Conservation (phyloP, 2,797 vertebrate genomes). For the Sebastes cheni region DNA sequence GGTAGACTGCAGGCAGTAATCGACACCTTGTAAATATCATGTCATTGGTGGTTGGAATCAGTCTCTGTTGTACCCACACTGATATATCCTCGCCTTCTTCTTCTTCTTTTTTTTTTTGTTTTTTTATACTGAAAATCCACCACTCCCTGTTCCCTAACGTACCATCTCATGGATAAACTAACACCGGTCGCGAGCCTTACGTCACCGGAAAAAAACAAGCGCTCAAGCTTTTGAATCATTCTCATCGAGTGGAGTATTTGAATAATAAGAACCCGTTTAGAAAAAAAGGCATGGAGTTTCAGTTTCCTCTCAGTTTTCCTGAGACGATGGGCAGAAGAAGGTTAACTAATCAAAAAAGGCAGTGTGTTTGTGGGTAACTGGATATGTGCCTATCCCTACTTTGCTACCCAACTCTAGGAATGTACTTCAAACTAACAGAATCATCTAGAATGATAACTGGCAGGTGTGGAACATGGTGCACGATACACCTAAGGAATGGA, state of each 20-base stretch:
- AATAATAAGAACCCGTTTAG: conserved; percentile 74
- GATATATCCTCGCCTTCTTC: conserved; percentile 56
- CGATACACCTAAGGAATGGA: conserved; percentile 78
- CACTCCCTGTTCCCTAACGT: conserved; percentile 33
- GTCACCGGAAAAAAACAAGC: conserved; percentile 26
- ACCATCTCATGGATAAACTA: conserved; percentile 42
- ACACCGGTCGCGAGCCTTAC: conserved; percentile 38
- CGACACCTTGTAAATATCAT: conserved; percentile 71
- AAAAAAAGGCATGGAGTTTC: conserved; percentile 80
- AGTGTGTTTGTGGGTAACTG: conserved; percentile 77
- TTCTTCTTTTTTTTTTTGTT: conserved; percentile 8
- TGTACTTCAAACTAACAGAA: conserved; percentile 79
- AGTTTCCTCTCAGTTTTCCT: conserved; percentile 80
- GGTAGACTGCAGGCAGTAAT: conserved; percentile 76
- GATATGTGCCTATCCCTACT: conserved; percentile 73
- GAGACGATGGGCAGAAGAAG: conserved; percentile 72
- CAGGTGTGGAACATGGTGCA: conserved; percentile 79
- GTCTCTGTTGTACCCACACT: conserved; percentile 63
- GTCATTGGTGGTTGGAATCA: conserved; percentile 67
- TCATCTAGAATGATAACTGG: conserved; percentile 72
- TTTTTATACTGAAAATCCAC: conserved; percentile 29
- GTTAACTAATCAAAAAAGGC: conserved; percentile 77
- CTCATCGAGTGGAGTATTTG: conserved; percentile 41
- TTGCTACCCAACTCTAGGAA: conserved; percentile 78
- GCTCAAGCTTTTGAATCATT: conserved; percentile 43